Evolutionary conservation across 2,888 invertebrate genomes (phyloP), one percentile per base, ranked within the genome.

Genomic region (Steinernema hermaphroditum): DNA sequence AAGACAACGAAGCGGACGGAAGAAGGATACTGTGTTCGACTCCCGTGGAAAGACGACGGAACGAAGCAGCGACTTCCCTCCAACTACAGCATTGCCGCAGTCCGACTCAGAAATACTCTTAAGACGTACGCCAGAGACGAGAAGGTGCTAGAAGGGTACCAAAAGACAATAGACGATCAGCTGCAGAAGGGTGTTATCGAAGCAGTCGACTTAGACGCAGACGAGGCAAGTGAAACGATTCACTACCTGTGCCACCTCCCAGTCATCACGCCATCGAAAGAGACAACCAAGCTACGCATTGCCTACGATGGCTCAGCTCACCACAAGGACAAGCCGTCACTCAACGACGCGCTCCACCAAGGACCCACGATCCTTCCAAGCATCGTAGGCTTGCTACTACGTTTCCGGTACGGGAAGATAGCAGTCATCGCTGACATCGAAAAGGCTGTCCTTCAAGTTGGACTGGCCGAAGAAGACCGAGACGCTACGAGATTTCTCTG

Each of bases 371-470:
- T 80, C n/a, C 71, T 81, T 1, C 76, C 75, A 0, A 37, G 73
- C 9, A 27, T 80, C 12, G 57, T 70, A 9, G 78, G 74, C 0
- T 29, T 77, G 14, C 22, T 78, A 6, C 24, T 80, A 2, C 70
- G 76, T 16, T 74, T 78, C 29, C 43, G 81, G 14, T 29, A 54
- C 1, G 44, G 49, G 1, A 37, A 27, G 29, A 50, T 49, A 41
- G 74, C 68, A 12, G 69, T 76, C 2, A 74, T 75, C 6, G 24
- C 72, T 2, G 80, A 80, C 37, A 57, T 80, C 9, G 75, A 78
- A 70, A 78, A 80, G 19, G 77, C 78, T 1, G 77, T 80, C 69
- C 69, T 74, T 14, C 75, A 76, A 70, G 72, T 79, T 0, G 27
- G 19, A 0, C 27, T 79, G 0, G 22, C 69, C 2, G 70, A 49